Percentiles rank a stretch among this genome's conserved stretches.
Conservation (phyloP, 2,113 vertebrate species). For the Pungitius pungitius region DNA sequence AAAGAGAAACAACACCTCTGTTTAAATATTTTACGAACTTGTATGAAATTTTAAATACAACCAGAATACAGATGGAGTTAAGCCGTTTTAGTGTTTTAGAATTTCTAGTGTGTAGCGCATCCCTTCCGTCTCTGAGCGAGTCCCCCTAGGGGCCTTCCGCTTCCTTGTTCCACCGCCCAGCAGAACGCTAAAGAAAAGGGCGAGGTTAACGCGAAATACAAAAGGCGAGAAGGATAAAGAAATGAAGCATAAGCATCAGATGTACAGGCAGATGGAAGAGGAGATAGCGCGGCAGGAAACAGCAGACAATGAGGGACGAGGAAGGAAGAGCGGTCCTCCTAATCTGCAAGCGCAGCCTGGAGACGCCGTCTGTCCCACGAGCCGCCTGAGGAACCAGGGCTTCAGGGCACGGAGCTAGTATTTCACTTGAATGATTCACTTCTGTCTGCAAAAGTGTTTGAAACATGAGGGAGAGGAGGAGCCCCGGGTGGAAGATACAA, state of each 20-base stretch:
- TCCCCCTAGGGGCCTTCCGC: constrained; percentile 24
- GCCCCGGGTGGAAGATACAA: background rate
- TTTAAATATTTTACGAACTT: constrained; percentile 31
- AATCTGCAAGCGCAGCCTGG: constrained; percentile 50
- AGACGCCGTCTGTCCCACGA: constrained; percentile 7
- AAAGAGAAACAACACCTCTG: constrained; percentile 2
- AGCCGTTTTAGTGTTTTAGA: constrained; percentile 19
- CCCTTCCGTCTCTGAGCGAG: constrained; percentile 41
- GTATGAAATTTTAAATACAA: constrained; percentile 26
- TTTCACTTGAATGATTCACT: background rate
- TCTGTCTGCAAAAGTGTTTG: too few species aligned
- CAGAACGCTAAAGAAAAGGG: constrained; percentile 52
- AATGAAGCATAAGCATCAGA: constrained; percentile 21
- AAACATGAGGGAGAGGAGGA: too few species aligned
- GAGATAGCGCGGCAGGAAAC: constrained; percentile 13
- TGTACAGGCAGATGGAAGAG: constrained; percentile 5
- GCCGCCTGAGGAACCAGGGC: constrained; percentile 31
- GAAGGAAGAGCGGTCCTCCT: constrained; percentile 47
- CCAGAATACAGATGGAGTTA: background rate
- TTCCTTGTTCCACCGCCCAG: constrained; percentile 27
- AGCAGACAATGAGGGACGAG: constrained; percentile 29
- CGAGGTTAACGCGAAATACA: constrained; percentile 41
- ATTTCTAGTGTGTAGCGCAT: too few species aligned
- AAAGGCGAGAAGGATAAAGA: constrained; percentile 8
- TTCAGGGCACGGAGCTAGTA: constrained; percentile 20